These are phyloP conservation scores for Pelecanoides urinatrix DNA, from an alignment of 2,113 vertebrate species.

Conservation along the genomic window DNA sequence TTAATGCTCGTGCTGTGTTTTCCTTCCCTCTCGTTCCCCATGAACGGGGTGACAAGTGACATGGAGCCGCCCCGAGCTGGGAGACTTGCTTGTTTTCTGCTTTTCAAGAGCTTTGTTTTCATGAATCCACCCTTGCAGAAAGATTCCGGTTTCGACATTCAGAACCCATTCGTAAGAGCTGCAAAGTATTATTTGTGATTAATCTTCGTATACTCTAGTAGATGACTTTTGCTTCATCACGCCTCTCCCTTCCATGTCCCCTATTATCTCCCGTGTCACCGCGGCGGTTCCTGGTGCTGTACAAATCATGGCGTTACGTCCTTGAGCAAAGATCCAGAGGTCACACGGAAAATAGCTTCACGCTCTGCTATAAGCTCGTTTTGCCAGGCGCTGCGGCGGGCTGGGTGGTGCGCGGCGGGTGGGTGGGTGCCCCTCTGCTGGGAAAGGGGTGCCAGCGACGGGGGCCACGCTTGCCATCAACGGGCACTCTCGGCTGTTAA, in stretches of 20 bases:
- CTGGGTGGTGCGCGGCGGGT: fast-evolving
- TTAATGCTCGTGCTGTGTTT: neutral
- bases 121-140: neutral
- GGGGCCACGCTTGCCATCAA: fast-evolving
- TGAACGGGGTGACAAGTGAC: neutral
- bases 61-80: fast-evolving
- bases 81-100: neutral
- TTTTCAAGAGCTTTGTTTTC: neutral
- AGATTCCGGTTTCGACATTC: neutral
- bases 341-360: neutral
- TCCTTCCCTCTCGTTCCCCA: neutral
- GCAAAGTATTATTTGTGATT: neutral
- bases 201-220: neutral
- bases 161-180: neutral
- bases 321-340: neutral
- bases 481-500: fast-evolving
- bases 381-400: fast-evolving
- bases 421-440: neutral
- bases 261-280: neutral
- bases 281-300: neutral
- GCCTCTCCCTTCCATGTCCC: neutral
- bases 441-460: fast-evolving
- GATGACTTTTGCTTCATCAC: neutral
- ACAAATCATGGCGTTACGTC: neutral
- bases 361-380: fast-evolving